Evolutionary conservation across 2,797 vertebrate genomes (phyloP).

Genomic region (Gadopsis bispinosus): DNA sequence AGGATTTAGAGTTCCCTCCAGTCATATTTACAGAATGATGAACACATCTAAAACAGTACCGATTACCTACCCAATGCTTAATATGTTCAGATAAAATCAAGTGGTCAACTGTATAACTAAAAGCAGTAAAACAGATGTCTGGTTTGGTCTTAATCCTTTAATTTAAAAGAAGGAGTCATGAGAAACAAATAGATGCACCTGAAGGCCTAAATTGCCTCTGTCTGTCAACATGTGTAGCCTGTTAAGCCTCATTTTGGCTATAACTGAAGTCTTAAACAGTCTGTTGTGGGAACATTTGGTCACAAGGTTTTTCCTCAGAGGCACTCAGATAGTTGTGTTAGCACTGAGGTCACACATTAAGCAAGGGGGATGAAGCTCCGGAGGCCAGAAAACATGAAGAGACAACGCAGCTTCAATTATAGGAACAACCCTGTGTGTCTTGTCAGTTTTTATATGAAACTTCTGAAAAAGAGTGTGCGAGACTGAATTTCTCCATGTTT

Average conservation of each 20-base stretch:
- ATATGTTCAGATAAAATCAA: constrained; percentile 3
- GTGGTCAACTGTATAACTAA: not conserved
- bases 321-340: constrained; percentile 51
- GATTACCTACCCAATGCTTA: not conserved
- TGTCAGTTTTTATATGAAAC: constrained; percentile 47
- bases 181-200: constrained; percentile 18
- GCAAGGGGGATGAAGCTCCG: constrained; percentile 30
- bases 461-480: constrained; percentile 8
- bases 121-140: constrained; percentile 12
- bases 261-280: constrained; percentile 38
- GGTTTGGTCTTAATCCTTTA: constrained; percentile 12
- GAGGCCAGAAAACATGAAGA: constrained; percentile 50
- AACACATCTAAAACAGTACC: not conserved
- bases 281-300: constrained; percentile 42
- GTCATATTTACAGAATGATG: not conserved
- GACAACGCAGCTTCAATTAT: constrained; percentile 54
- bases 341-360: constrained; percentile 59
- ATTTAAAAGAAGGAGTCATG: constrained; percentile 11
- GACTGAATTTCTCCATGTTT: constrained; percentile 24
- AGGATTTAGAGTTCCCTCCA: not conserved
- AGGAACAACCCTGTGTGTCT: constrained; percentile 54
- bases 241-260: constrained; percentile 33
- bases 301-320: constrained; percentile 49
- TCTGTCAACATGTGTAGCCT: constrained; percentile 23
- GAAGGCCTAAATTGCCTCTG: constrained; percentile 10